Base-by-base conservation (phyloP, 1,140 invertebrate species). In the Magallana gigas region DNA sequence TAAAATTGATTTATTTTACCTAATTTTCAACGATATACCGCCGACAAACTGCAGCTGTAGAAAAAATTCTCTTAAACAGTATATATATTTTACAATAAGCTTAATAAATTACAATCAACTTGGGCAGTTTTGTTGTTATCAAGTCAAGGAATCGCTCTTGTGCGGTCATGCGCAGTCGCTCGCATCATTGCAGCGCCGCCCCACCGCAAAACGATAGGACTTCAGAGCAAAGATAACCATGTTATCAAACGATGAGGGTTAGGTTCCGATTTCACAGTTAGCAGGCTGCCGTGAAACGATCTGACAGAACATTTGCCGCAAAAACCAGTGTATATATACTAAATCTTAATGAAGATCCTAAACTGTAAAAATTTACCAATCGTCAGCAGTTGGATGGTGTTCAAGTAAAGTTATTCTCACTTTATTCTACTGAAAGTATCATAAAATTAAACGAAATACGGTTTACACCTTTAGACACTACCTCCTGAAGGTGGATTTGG, bases 71-170 rank as follows among this genome's bases (percentile, higher is more conserved):
- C 36, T 48, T 36, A 8, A 76, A 12, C 7, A 76, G 36, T 23
- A 36, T 29, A 12, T 76, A 76, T 48, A 48, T 29, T 76, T 76
- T 11, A 76, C 68, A 76, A 76, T 36, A 29, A 76, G 14, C 7
- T 76, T 36, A 76, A 76, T 76, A 76, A 76, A 76, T 76, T 76
- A 76, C 23, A 9, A 71, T 71, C 64, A 71, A 71, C 64, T 71
- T 71, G 64, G 64, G 18, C 29, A 76, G 68, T 29, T 29, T 76
- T 36, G 68, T 48, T 76, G 23, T 76, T 76, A 76, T 76, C 68
- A 16, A 18, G 68, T 9, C 23, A 29, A 76, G 68, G 23, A 29
- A 76, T 76, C 68, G 68, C 23, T 76, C 23, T 36, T 4, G 68
- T 76, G 68, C 68, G 18, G 29, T 76, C 68, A 76, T 76, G 68